These are phyloP conservation scores for Elephantulus edwardii DNA, from an alignment of 2,113 vertebrate species.

Conservation along the genomic window DNA sequence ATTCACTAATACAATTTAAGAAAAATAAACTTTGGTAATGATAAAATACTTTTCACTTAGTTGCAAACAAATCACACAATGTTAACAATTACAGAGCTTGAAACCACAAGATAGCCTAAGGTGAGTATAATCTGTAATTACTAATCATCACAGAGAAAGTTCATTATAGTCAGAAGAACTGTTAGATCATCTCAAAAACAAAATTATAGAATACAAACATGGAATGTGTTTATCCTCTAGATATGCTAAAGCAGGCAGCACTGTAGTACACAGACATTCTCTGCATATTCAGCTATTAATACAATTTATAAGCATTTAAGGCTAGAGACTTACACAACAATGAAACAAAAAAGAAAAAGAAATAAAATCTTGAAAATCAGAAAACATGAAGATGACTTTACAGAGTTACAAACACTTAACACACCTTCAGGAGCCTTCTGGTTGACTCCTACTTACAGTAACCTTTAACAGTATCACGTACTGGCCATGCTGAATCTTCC, in stretches of 20 bases:
- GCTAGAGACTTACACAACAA: slow-evolving; percentile 20
- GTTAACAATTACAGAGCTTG: slow-evolving; percentile 33
- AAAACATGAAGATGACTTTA: slow-evolving; percentile 30
- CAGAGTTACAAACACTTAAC: slow-evolving; percentile 32
- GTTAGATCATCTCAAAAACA: slow-evolving; percentile 20
- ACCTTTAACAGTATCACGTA: too few species aligned
- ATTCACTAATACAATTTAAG: slow-evolving; percentile 28
- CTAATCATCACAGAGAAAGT: slow-evolving; percentile 25
- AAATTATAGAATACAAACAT: background rate
- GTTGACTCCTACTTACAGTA: too few species aligned
- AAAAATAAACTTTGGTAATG: background rate
- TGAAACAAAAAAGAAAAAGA: slow-evolving; percentile 21
- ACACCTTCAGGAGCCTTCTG: too few species aligned
- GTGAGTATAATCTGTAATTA: slow-evolving; percentile 1
- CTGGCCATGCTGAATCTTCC: too few species aligned
- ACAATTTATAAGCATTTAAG: slow-evolving; percentile 34
- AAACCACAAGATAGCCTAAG: slow-evolving; percentile 18
- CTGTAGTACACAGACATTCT: background rate
- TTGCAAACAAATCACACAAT: background rate
- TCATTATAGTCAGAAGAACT: slow-evolving; percentile 38
- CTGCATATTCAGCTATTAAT: background rate
- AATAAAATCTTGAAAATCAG: slow-evolving; percentile 28
- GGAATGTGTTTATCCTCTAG: background rate
- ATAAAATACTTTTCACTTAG: background rate
- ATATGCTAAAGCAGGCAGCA: background rate